phyloP scores from a whole-genome alignment of 2,888 invertebrate genomes.

The Melanostoma mellinum region DNA sequence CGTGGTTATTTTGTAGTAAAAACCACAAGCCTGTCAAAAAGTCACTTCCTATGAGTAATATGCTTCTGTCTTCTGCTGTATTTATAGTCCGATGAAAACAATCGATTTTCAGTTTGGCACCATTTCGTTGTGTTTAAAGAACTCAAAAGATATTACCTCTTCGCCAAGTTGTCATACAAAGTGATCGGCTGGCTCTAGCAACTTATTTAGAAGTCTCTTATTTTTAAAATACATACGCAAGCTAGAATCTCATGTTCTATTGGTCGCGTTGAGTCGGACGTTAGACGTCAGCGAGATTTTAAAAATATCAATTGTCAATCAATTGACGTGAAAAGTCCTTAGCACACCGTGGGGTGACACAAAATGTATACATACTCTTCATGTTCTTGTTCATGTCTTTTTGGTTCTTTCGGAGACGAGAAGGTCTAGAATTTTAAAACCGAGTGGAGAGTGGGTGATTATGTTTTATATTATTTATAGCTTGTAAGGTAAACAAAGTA shows the following conservation, averaged over 20 bases:
- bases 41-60: slow-evolving; percentile 45
- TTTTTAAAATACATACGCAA: slow-evolving; percentile 10
- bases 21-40: slow-evolving; percentile 35
- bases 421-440: too few relatives aligned
- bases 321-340: slow-evolving; percentile 59
- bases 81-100: slow-evolving; percentile 16
- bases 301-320: slow-evolving; percentile 69
- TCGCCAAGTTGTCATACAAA: slow-evolving; percentile 36
- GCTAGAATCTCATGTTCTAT: slow-evolving; percentile 2
- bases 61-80: slow-evolving; percentile 9
- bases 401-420: too few relatives aligned
- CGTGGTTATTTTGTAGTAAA: slow-evolving; percentile 39
- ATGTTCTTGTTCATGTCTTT: not conserved
- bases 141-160: slow-evolving; percentile 8
- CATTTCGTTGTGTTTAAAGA: slow-evolving; percentile 14
- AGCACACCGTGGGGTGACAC: slow-evolving; percentile 22
- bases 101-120: slow-evolving; percentile 46
- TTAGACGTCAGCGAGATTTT: slow-evolving; percentile 49
- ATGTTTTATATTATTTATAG: too few relatives aligned
- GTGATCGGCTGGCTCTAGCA: slow-evolving; percentile 2
- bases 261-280: slow-evolving; percentile 20
- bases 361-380: not conserved
- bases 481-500: too few relatives aligned
- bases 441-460: too few relatives aligned
- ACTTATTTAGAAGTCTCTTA: slow-evolving; percentile 29